Evolutionary conservation across 2,113 vertebrate species (phyloP), one percentile per base, ranked within the genome.

Genomic region (Okapia johnstoni): DNA sequence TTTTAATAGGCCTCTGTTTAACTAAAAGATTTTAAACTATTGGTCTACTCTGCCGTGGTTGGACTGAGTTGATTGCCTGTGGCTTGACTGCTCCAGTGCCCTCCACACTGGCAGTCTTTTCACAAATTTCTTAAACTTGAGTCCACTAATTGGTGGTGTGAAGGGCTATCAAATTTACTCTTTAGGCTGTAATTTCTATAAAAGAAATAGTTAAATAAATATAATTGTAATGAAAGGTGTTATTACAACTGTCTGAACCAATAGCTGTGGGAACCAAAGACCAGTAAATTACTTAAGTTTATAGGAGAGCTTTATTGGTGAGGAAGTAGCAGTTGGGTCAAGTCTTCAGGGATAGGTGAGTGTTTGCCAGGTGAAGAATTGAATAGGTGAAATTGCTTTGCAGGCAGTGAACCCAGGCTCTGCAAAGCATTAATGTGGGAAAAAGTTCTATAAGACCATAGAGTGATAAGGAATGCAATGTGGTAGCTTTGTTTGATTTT

Each of bases 1-100:
- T 96, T 85, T 87, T 89, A 94, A 83, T 46, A 87, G 92, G 88
- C 33, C 16, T 96, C 17, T 73, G 80, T 91, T 80, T 79, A 73
- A 97, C 43, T 76, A 73, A 95, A 85, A 90, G 12, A 94, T 90
- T 97, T 95, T 90, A 85, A 46, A 54, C 23, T 84, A 61, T 81
- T 96, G 63, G 94, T 95, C 73, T 95, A 52, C 70, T 87, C 61
- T 89, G n/a, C 15, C 16, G 17, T 92, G n/a, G 79, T 80, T 85
- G 14, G 26, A 26, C 91, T 95, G 77, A 48, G 58, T 87, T 88
- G 85, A 91, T 79, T 48, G 10, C 81, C 63, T 85, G 26, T 83
- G 86, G 55, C 52, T 91, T 96, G 89, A 79, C 54, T 87, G 61
- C n/a, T 76, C 46, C 63, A 84, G 14, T 6, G 6, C 1, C 21